Base-by-base conservation (phyloP, 2,113 vertebrate species). In the Urocitellus parryii region DNA sequence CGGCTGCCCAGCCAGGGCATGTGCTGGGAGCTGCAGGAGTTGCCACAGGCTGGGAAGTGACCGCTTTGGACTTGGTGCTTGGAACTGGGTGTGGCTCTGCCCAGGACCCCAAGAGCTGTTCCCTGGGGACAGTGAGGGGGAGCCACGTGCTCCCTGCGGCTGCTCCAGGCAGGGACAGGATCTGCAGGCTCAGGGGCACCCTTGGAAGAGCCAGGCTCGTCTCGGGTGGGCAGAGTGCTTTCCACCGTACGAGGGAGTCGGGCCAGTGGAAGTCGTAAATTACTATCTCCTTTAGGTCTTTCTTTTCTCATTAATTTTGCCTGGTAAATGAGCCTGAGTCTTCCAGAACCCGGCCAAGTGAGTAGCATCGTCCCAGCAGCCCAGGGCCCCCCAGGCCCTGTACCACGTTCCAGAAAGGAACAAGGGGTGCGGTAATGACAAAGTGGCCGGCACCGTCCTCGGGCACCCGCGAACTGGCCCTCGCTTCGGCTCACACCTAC, bases 291-390 rank as follows among this genome's bases (percentile, higher is more conserved):
- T 98, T 98, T 95, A 95, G 84, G 96, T 95, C 94, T 97, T 88
- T 98, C 96, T 97, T 97, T 96, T 96, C 98, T 98, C 98, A 93
- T 98, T 98, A 97, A 98, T 98, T 98, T 97, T 96, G 88, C 89
- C 93, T 89, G 96, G 97, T 90, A 98, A 98, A 98, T 95, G 98
- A 97, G 97, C 94, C 88, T 56, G 87, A 4, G 0, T 97, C 96
- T 95, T 61, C 96, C 90, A 82, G 91, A 70, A 91, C 80, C 79
- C 97, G 93, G 88, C 96, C 97, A 96, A 98, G 97, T 96, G 98
- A 97, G 94, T 92, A 67, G 74, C 93, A 73, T 91, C 65, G 12
- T 80, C 87, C 78, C 90, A 90, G 96, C 98, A 22, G 97, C 97
- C 91, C 51, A 56, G 83, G 96, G 98, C 97, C 80, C 17, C 2